Evolutionary conservation across 1,140 invertebrate genomes (phyloP).

Genomic region (Acromyrmex charruanus): DNA sequence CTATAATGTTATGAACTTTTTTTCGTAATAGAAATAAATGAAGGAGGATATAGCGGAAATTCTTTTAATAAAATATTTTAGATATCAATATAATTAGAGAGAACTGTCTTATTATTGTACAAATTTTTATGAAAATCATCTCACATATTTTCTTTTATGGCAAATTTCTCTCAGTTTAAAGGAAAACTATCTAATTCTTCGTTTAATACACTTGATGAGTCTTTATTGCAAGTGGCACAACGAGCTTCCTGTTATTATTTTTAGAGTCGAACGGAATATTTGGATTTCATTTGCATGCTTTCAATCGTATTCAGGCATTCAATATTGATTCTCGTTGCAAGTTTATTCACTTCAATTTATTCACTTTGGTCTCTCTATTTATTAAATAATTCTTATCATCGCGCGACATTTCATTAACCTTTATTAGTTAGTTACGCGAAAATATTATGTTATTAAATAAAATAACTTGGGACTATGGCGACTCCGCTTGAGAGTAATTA

Average conservation of each 20-base stretch:
- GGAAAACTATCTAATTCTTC: background rate
- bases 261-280: slow-evolving; percentile 33
- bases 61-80: background rate
- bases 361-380: slow-evolving; percentile 14
- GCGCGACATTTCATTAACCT: background rate
- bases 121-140: background rate
- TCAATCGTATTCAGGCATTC: slow-evolving; percentile 37
- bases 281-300: slow-evolving; percentile 49
- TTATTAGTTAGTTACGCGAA: no score
- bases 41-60: no score
- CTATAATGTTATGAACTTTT: background rate
- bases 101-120: background rate
- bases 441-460: no score
- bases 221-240: slow-evolving; percentile 1
- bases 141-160: background rate
- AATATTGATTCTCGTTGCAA: slow-evolving; percentile 36
- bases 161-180: background rate
- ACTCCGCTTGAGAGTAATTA: no score
- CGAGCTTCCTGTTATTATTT: slow-evolving; percentile 35
- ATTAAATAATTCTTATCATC: slow-evolving; percentile 34
- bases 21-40: no score
- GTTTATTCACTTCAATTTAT: background rate
- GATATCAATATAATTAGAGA: background rate
- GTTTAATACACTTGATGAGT: background rate
- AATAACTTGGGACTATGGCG: no score